These are phyloP conservation scores for Caenorhabditis imperialis DNA, from an alignment of 2,888 invertebrate genomes.

Conservation along the genomic window DNA sequence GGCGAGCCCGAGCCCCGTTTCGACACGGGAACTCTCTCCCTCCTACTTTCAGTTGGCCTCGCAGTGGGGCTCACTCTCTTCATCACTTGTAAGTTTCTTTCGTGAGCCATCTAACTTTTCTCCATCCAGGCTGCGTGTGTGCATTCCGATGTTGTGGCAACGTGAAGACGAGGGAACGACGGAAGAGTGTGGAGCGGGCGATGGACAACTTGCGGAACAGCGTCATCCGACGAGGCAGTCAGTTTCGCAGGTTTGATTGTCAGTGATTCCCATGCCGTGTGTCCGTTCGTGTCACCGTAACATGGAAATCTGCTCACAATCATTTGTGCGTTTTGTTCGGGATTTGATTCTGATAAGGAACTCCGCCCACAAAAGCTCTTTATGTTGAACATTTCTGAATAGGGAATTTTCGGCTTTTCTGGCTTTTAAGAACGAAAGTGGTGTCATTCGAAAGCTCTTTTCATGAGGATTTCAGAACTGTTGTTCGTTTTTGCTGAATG, in stretches of 20 bases:
- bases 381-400: too few species aligned
- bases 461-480: too few species aligned
- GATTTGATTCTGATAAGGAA: too few species aligned
- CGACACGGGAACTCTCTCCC: slow-evolving; percentile 74
- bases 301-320: slow-evolving; percentile 46
- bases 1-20: slow-evolving; percentile 73
- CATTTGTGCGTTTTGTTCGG: too few species aligned
- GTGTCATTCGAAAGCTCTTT: too few species aligned
- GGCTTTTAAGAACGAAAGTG: too few species aligned
- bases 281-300: slow-evolving; percentile 25
- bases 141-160: slow-evolving; percentile 78
- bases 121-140: slow-evolving; percentile 74
- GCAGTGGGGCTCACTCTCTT: slow-evolving; percentile 73
- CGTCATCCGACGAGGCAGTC: slow-evolving; percentile 68
- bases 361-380: too few species aligned
- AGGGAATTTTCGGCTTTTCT: too few species aligned
- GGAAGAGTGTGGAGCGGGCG: slow-evolving; percentile 64
- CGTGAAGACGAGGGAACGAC: slow-evolving; percentile 61
- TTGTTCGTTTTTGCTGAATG: too few species aligned
- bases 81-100: slow-evolving; percentile 71
- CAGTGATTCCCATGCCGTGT: slow-evolving; percentile 46
- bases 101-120: too few species aligned
- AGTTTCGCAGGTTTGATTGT: slow-evolving; percentile 65
- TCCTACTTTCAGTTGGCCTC: slow-evolving; percentile 73
- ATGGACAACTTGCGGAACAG: slow-evolving; percentile 66